Evolutionary conservation across 2,888 invertebrate genomes (phyloP).

Genomic region (Chymomyza caudatula): DNA sequence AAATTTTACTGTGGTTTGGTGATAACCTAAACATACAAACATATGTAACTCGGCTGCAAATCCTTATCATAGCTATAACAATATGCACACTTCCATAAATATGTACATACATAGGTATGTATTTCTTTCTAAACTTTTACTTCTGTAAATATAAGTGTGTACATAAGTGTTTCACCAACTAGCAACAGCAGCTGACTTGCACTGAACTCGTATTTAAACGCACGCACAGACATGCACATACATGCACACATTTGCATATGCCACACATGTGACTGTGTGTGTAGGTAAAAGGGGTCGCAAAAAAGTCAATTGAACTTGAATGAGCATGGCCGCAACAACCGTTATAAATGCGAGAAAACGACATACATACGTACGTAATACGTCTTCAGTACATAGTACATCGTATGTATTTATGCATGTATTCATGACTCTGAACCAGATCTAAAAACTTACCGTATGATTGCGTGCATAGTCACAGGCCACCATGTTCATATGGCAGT

Average conservation of each 20-base stretch:
- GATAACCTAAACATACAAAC: no score
- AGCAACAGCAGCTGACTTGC: neutral
- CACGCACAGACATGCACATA: neutral
- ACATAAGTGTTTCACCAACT: neutral
- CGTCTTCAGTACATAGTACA: neutral
- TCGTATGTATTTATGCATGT: neutral
- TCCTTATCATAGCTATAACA: no score
- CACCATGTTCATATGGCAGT: neutral
- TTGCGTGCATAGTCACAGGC: slow-evolving; percentile 18
- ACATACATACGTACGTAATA: neutral
- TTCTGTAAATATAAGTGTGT: neutral
- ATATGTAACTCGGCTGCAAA: no score
- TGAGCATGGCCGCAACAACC: neutral
- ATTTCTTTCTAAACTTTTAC: no score
- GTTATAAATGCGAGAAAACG: neutral
- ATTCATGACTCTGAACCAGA: neutral
- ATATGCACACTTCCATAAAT: no score
- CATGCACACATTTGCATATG: neutral
- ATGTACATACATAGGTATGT: neutral
- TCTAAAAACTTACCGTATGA: slow-evolving; percentile 20
- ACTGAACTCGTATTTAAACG: no score
- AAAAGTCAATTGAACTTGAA: slow-evolving; percentile 4
- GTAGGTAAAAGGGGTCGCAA: slow-evolving; percentile 1
- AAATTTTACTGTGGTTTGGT: no score
- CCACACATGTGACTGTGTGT: neutral